phyloP scores from a whole-genome alignment of 2,888 invertebrate species.

The Beris chalybata region DNA sequence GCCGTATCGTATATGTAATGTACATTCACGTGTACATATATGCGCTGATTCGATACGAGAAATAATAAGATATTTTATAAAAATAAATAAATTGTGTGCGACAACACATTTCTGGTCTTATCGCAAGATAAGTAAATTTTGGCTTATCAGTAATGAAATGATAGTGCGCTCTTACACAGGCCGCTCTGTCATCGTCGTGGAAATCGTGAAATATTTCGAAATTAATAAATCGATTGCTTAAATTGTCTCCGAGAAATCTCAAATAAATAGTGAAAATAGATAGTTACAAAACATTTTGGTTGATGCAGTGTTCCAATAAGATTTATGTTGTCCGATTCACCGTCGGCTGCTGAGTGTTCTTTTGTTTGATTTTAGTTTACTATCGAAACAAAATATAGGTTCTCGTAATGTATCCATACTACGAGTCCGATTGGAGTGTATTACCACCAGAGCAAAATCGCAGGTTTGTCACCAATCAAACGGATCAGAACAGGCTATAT shows the following conservation, averaged over 20 bases:
- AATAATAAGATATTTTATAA: too few relatives aligned
- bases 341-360: neutral
- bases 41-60: too few relatives aligned
- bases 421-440: conserved; percentile 83
- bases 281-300: neutral
- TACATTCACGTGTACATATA: too few relatives aligned
- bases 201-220: conserved; percentile 1
- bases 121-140: conserved; percentile 26
- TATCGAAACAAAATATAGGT: conserved; percentile 47
- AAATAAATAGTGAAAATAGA: conserved; percentile 6
- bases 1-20: too few relatives aligned
- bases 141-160: conserved; percentile 30
- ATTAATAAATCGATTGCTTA: too few relatives aligned
- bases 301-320: neutral
- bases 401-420: conserved; percentile 56
- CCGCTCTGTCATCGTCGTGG: conserved; percentile 5
- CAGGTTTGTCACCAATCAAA: conserved; percentile 62
- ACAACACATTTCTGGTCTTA: conserved; percentile 7
- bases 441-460: conserved; percentile 82
- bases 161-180: conserved; percentile 8
- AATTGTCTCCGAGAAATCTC: neutral
- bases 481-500: too few relatives aligned
- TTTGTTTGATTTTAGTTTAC: conserved; percentile 60
- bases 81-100: too few relatives aligned
- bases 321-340: neutral